Conservation (phyloP, 2,888 invertebrate genomes). For the Yponomeuta malinellus region DNA sequence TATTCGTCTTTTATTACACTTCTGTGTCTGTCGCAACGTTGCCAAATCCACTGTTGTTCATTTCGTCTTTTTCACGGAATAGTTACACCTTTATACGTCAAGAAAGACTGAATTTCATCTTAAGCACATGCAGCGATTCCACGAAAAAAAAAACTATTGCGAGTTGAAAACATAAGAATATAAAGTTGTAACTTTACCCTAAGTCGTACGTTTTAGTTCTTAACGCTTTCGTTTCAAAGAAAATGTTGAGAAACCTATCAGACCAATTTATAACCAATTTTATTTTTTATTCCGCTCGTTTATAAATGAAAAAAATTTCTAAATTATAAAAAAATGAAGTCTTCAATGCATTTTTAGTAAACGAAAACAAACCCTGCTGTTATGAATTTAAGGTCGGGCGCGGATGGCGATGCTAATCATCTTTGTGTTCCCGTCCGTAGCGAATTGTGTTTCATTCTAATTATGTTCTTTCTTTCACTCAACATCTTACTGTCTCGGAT, state of each 20-base stretch:
- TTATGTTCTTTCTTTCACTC: conserved; percentile 24
- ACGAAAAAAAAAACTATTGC: neutral
- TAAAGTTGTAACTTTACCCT: neutral
- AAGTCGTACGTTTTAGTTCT: conserved; percentile 1
- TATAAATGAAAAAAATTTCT: neutral
- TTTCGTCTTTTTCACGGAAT: neutral
- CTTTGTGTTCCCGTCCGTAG: conserved; percentile 73
- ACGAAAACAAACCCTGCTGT: neutral
- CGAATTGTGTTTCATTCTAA: conserved; percentile 39
- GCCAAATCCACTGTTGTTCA: neutral
- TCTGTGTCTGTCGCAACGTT: neutral
- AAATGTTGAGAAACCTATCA: neutral
- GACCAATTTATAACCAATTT: neutral
- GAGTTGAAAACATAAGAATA: neutral
- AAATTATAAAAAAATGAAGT: neutral
- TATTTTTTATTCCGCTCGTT: neutral
- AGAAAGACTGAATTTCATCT: neutral
- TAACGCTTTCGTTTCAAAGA: conserved; percentile 3
- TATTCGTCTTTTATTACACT: too few relatives aligned
- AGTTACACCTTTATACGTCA: neutral
- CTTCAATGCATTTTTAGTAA: conserved; percentile 1
- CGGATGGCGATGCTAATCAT: conserved; percentile 41
- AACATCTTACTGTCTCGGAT: neutral
- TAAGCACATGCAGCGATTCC: neutral
- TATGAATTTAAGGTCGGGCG: conserved; percentile 32